Conservation (phyloP, 2,888 invertebrate species). For the Pristionchus entomophagus region DNA sequence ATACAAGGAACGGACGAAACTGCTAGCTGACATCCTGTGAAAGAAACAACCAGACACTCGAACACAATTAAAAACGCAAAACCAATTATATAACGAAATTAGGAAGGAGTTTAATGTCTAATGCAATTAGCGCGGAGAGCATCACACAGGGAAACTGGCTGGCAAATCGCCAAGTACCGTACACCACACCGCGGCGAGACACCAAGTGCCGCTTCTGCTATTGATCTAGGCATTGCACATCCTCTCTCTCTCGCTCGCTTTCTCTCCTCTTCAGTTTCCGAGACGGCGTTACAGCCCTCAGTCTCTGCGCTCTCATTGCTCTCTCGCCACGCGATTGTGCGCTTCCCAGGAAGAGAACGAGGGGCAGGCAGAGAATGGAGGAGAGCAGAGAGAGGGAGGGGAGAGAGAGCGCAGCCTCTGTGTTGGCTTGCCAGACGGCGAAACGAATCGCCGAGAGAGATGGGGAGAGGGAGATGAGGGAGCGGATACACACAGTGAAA, state of each 20-base stretch:
- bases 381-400: not conserved
- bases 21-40: too few relatives aligned
- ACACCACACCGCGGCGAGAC: not conserved
- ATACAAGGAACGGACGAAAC: too few relatives aligned
- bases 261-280: not conserved
- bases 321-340: not conserved
- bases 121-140: not conserved
- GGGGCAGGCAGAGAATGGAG: not conserved
- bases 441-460: conserved; percentile 31
- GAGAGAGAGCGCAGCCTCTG: conserved; percentile 4
- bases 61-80: too few relatives aligned
- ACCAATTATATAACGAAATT: too few relatives aligned
- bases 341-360: too few relatives aligned
- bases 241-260: not conserved
- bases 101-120: too few relatives aligned
- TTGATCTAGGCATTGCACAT: conserved; percentile 21
- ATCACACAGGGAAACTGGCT: conserved; percentile 17
- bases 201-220: not conserved
- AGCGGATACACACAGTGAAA: conserved; percentile 16
- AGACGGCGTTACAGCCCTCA: not conserved
- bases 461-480: conserved; percentile 19
- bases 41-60: too few relatives aligned
- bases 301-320: not conserved
- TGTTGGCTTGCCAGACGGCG: not conserved
- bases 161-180: conserved; percentile 33